Percentiles rank a stretch among this genome's conserved stretches.
Evolutionary conservation across 2,888 invertebrate species (phyloP).

Genomic region (Pollenia labialis): DNA sequence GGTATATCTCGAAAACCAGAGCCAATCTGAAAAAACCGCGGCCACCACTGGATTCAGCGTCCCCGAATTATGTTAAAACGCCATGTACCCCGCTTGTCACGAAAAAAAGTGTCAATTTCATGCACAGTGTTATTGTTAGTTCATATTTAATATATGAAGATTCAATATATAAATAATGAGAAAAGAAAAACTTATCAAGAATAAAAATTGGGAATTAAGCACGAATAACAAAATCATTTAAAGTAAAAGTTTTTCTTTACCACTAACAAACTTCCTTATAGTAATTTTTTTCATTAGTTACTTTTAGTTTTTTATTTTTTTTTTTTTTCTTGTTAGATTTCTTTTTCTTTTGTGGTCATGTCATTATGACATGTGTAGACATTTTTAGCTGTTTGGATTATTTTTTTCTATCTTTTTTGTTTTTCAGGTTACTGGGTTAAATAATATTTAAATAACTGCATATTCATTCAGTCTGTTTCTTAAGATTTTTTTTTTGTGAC

Average conservation of each 20-base stretch:
- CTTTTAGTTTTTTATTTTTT: neutral
- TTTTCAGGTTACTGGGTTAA: constrained; percentile 67
- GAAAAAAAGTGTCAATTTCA: too few species aligned
- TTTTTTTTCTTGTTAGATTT: neutral
- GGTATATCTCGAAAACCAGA: too few species aligned
- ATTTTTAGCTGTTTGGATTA: constrained; percentile 14
- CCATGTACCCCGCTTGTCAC: too few species aligned
- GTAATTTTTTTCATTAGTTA: constrained; percentile 31
- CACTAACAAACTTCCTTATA: neutral
- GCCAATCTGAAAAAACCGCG: too few species aligned
- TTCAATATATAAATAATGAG: too few species aligned
- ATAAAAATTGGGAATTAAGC: too few species aligned
- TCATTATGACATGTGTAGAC: constrained; percentile 51
- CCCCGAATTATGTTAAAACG: too few species aligned
- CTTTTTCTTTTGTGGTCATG: constrained; percentile 28
- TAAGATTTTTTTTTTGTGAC: constrained; percentile 35
- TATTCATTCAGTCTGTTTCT: constrained; percentile 23
- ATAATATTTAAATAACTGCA: constrained; percentile 55
- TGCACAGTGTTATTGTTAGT: too few species aligned
- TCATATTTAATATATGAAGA: too few species aligned
- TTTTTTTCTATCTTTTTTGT: neutral
- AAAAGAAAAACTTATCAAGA: too few species aligned
- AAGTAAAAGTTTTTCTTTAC: neutral
- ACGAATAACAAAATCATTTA: too few species aligned
- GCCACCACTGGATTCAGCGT: too few species aligned